Evolutionary conservation across 2,797 vertebrate genomes (phyloP).

Genomic region (Tokudaia tokunoshimensis): DNA sequence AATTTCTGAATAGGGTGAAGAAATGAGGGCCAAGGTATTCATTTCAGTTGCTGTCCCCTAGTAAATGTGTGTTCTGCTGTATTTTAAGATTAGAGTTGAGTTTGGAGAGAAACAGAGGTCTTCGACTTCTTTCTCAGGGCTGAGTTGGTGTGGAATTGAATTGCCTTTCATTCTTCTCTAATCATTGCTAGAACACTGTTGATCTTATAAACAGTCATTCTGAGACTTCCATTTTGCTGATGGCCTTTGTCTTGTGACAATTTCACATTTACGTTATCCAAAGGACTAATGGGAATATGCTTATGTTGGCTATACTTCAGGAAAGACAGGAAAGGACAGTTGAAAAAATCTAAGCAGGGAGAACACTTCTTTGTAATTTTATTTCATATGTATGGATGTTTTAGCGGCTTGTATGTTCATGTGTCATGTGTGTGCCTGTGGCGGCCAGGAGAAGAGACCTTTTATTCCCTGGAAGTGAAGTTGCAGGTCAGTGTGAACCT

Average conservation of each 20-base stretch:
- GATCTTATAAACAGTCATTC: not conserved
- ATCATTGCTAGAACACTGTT: not conserved
- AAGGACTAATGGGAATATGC: not conserved
- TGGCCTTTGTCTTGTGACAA: not conserved
- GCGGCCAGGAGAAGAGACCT: not conserved
- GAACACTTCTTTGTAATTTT: not conserved
- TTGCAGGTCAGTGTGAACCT: not conserved
- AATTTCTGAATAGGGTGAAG: not conserved
- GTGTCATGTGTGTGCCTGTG: not conserved
- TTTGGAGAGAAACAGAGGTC: not conserved
- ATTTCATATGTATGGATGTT: not conserved
- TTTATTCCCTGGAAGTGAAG: not conserved
- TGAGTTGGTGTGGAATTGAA: not conserved
- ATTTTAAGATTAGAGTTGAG: not conserved
- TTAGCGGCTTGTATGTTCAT: not conserved
- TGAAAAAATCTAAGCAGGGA: not conserved
- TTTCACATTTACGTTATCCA: slow-evolving; percentile 24
- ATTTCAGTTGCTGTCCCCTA: not conserved
- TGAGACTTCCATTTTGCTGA: slow-evolving; percentile 39
- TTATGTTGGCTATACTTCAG: slow-evolving; percentile 12
- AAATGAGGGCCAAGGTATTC: not conserved
- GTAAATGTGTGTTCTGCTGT: not conserved
- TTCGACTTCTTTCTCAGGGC: slow-evolving; percentile 1
- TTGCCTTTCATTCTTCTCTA: not conserved
- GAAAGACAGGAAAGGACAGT: not conserved